Percentiles rank a stretch among this genome's conserved stretches.
phyloP scores from a whole-genome alignment of 2,888 invertebrate genomes.

The Gordius sp. region DNA sequence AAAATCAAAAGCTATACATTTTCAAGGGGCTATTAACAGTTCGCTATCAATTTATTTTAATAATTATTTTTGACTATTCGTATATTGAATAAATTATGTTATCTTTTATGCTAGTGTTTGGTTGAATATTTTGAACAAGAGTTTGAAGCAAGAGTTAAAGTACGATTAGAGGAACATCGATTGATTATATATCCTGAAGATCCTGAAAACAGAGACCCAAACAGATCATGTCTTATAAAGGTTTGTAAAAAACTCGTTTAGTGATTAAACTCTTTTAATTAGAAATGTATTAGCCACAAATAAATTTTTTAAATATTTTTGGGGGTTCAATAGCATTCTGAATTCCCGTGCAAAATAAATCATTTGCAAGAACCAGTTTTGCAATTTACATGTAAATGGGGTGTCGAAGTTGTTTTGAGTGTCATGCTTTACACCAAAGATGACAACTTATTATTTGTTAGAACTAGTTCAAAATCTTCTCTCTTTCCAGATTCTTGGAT shows the following conservation, averaged over 20 bases:
- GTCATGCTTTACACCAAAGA: constrained; percentile 12
- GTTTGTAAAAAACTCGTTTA: too few species aligned
- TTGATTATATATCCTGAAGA: constrained; percentile 8
- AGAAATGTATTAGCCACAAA: too few species aligned
- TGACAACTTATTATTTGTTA: background rate
- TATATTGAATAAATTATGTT: background rate
- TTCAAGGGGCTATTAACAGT: too few species aligned
- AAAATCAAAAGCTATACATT: too few species aligned
- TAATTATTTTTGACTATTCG: background rate
- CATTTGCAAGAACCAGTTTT: background rate
- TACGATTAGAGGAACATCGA: background rate
- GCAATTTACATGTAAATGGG: constrained; percentile 8
- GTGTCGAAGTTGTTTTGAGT: background rate
- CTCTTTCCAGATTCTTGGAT: constrained; percentile 5
- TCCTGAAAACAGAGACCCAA: background rate
- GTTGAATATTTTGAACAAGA: constrained; percentile 2
- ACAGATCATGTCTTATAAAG: background rate
- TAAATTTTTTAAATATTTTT: background rate
- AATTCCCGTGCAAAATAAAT: background rate
- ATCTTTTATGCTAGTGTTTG: background rate
- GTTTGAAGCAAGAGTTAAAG: background rate
- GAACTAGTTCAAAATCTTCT: background rate
- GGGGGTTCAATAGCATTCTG: background rate
- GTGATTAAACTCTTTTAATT: too few species aligned
- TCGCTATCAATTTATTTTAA: background rate